Base-by-base conservation (phyloP, 2,888 invertebrate species). In the Mesochorus sp. region DNA sequence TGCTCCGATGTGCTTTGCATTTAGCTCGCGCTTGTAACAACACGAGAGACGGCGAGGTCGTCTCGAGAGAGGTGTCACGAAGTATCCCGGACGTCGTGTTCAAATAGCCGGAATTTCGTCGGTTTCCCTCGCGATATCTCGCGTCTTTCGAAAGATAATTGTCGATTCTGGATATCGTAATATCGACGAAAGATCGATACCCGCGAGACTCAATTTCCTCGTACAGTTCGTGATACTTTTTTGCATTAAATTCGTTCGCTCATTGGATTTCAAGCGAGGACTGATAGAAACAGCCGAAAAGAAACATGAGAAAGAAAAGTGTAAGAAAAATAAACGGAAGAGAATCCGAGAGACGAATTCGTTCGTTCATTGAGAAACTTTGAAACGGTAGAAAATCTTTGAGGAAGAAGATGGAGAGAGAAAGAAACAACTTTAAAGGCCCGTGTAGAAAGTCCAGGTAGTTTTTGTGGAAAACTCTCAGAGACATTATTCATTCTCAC, bases 1-100 rank as follows among this genome's bases (percentile, higher is more conserved):
- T 62, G 47, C 34, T 47, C n/a, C 26, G 34, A 53, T 51, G 62
- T 73, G 66, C 78, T 82, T 79, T 77, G 80, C 81, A 80, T 79
- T 62, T 78, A 55, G 14, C 61, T 51, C 31, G 28, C 26, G 59
- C 37, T 67, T 59, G 37, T 68, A 47, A 47, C 31, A 62, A 19
- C n/a, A 17, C 24, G 14, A 49, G 6, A n/a, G 10, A 49, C n/a
- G n/a, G n/a, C n/a, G 49, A 51, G 28, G 14, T 3, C 51, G 5
- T 3, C 21, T n/a, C n/a, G n/a, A n/a, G 51, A 21, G 14, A 51
- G 28, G 14, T 51, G 51, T 51, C 26, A 51, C 47, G 47, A 49
- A 49, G 47, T 49, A 3, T 17, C 17, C 19, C 59, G 17, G 17
- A 37, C 19, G 17, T n/a, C n/a, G n/a, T n/a, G n/a, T 10, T 49